Evolutionary conservation across 2,113 vertebrate genomes (phyloP).

Genomic region (Pimephales promelas): DNA sequence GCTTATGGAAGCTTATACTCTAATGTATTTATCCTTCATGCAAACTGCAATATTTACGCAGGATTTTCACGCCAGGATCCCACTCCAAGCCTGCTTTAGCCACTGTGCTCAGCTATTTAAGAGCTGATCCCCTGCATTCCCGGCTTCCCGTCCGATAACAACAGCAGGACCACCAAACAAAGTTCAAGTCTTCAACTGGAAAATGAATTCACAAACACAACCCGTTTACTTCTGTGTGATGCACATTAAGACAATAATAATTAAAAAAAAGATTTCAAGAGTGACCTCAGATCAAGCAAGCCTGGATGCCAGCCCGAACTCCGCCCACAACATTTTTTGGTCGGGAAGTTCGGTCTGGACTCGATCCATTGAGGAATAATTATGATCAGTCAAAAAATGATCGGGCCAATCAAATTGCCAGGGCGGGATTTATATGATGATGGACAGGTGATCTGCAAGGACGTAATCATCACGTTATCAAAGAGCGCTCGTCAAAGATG

Average conservation of each 20-base stretch:
- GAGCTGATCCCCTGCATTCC: conserved; percentile 19
- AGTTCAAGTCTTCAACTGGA: not conserved
- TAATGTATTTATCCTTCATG: conserved; percentile 52
- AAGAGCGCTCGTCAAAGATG: too few species aligned
- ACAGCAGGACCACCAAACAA: not conserved
- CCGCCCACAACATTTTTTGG: too few species aligned
- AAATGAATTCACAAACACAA: not conserved
- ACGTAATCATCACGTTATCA: too few species aligned
- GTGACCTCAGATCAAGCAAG: too few species aligned
- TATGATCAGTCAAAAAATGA: too few species aligned
- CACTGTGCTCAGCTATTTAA: conserved; percentile 18
- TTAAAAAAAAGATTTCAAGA: too few species aligned
- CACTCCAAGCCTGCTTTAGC: conserved; percentile 36
- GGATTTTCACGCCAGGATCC: conserved; percentile 34
- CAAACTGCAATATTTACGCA: conserved; percentile 39
- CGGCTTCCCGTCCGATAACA: not conserved
- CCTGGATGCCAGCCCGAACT: too few species aligned
- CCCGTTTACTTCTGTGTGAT: not conserved
- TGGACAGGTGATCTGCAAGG: too few species aligned
- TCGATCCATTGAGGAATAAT: too few species aligned
- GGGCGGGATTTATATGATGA: too few species aligned
- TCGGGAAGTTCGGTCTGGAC: too few species aligned
- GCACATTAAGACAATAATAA: not conserved
- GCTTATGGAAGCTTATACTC: conserved; percentile 45
- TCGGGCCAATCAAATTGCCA: too few species aligned